Conservation (phyloP, 2,888 invertebrate genomes). For the Lasioglossum zephyrum region DNA sequence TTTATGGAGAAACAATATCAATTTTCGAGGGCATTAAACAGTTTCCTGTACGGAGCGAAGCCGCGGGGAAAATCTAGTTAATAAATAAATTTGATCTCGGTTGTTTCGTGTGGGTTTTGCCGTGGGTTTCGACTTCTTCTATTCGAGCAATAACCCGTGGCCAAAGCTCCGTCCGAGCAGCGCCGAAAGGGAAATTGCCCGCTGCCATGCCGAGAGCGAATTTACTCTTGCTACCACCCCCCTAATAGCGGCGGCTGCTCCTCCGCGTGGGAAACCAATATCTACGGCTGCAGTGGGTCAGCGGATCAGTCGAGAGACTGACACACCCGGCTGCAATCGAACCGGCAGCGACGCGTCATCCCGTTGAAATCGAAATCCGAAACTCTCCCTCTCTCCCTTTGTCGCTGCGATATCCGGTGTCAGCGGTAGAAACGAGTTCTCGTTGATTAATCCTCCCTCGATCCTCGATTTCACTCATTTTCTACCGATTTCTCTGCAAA, state of each 20-base stretch:
- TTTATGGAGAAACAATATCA: too few species aligned
- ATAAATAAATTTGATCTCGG: constrained; percentile 44
- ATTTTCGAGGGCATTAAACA: too few species aligned
- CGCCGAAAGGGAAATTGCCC: constrained; percentile 55
- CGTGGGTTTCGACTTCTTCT: constrained; percentile 49
- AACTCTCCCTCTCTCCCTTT: background rate
- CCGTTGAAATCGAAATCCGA: background rate
- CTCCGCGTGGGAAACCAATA: constrained; percentile 63
- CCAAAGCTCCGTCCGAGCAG: constrained; percentile 28
- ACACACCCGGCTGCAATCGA: constrained; percentile 14
- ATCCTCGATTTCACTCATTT: background rate
- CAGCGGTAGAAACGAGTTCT: background rate
- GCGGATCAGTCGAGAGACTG: constrained; percentile 44
- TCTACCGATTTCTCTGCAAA: background rate
- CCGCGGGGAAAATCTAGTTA: too few species aligned
- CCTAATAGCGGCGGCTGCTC: constrained; percentile 20
- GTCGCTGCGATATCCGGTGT: background rate
- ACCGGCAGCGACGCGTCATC: constrained; percentile 1
- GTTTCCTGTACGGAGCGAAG: too few species aligned
- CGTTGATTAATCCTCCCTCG: background rate
- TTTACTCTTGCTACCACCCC: constrained; percentile 53
- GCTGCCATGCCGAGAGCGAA: constrained; percentile 45
- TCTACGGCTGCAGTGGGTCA: constrained; percentile 59
- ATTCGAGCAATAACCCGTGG: constrained; percentile 55
- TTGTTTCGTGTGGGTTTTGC: constrained; percentile 70